A percentile compares a stretch with the other conserved stretches of the same genome.
Conservation (phyloP, 2,888 invertebrate genomes). For the Oxyteleia sp. region DNA sequence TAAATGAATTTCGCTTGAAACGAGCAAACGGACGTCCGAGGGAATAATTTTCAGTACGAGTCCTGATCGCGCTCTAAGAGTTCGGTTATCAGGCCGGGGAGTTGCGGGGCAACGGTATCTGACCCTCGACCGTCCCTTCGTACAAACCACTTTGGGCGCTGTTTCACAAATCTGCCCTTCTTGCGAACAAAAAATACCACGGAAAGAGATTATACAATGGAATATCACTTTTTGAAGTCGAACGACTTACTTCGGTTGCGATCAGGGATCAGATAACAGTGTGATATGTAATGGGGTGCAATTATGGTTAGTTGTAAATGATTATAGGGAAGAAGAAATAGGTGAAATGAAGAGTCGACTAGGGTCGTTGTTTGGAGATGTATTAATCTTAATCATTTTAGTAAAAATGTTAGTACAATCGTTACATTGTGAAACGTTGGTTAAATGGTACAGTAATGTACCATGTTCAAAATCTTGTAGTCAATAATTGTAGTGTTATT, state of each 20-base stretch:
- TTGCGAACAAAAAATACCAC: conserved; percentile 62
- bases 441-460: too few relatives aligned
- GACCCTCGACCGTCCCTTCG: conserved; percentile 61
- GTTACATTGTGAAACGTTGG: too few relatives aligned
- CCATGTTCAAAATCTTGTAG: neutral
- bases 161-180: conserved; percentile 69
- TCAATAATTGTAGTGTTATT: neutral
- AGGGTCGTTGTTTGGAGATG: neutral
- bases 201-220: conserved; percentile 56
- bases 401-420: neutral
- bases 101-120: conserved; percentile 75
- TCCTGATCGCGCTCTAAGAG: conserved; percentile 76
- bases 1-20: conserved; percentile 61
- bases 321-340: conserved; percentile 14
- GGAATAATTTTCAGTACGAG: conserved; percentile 75
- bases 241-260: conserved; percentile 61
- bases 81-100: conserved; percentile 81
- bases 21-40: conserved; percentile 29
- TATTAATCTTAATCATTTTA: conserved; percentile 10
- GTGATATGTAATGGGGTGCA: conserved; percentile 62
- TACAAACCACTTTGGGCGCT: conserved; percentile 63
- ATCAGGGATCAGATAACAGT: conserved; percentile 55
- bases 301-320: conserved; percentile 48
- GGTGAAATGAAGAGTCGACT: conserved; percentile 21
- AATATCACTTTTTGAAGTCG: conserved; percentile 66